phyloP scores from a whole-genome alignment of 2,113 vertebrate genomes.

The Sclerurus mexicanus region DNA sequence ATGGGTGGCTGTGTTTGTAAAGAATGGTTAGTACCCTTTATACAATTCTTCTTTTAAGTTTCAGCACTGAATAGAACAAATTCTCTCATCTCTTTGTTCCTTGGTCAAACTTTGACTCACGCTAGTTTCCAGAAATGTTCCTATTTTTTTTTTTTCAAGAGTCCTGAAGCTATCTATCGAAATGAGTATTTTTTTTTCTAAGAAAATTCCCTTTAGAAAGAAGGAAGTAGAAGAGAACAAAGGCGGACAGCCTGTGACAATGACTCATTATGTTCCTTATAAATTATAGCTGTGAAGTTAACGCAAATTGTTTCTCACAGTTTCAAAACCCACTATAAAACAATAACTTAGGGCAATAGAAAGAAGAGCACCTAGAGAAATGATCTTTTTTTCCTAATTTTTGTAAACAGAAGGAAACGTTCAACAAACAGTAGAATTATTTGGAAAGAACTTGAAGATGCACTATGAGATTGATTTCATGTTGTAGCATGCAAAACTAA shows the following conservation, averaged over 20 bases:
- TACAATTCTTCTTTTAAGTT: not conserved
- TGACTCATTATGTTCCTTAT: slow-evolving; percentile 76
- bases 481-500: not conserved
- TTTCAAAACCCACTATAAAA: slow-evolving; percentile 57
- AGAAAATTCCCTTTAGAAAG: slow-evolving; percentile 77
- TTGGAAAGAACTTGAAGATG: slow-evolving; percentile 35
- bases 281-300: slow-evolving; percentile 71
- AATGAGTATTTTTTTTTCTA: slow-evolving; percentile 57
- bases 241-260: slow-evolving; percentile 59
- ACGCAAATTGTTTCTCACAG: slow-evolving; percentile 62
- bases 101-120: slow-evolving; percentile 29
- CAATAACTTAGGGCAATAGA: slow-evolving; percentile 55
- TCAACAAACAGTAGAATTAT: slow-evolving; percentile 1
- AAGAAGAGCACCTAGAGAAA: slow-evolving; percentile 47
- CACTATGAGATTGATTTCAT: slow-evolving; percentile 31
- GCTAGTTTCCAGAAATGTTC: slow-evolving; percentile 59
- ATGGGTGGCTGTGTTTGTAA: not conserved
- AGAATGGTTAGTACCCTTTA: not conserved
- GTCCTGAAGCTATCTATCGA: slow-evolving; percentile 49
- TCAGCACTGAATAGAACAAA: not conserved
- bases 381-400: not conserved
- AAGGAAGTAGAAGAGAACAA: slow-evolving; percentile 73
- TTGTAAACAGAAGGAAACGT: not conserved
- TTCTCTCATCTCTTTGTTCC: not conserved
- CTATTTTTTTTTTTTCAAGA: slow-evolving; percentile 11